Evolutionary conservation across 2,113 vertebrate genomes (phyloP).

Genomic region (Brachirus orientalis): DNA sequence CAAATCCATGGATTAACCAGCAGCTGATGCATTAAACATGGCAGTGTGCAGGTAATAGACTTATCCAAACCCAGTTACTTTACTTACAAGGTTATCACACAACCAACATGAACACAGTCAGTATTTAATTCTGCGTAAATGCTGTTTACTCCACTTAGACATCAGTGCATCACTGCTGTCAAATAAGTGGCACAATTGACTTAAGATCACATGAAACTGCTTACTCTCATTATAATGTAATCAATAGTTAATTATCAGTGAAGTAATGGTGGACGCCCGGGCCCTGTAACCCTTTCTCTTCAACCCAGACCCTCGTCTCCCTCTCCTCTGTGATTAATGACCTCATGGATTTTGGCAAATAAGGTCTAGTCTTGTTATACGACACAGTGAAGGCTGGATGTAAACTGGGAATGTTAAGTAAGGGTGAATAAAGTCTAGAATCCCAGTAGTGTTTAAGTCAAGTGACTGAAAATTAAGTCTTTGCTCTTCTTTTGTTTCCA

Average conservation of each 20-base stretch:
- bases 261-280: slow-evolving; percentile 59
- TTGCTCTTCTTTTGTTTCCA: too few species aligned
- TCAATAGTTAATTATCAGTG: slow-evolving; percentile 77
- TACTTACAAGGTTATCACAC: slow-evolving; percentile 33
- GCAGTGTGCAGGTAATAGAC: slow-evolving; percentile 36
- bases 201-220: slow-evolving; percentile 68
- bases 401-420: neutral
- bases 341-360: slow-evolving; percentile 44
- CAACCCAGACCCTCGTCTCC: slow-evolving; percentile 13
- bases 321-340: slow-evolving; percentile 61
- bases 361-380: slow-evolving; percentile 21
- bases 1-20: slow-evolving; percentile 1
- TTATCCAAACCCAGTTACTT: slow-evolving; percentile 26
- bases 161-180: slow-evolving; percentile 47
- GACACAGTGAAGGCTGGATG: neutral
- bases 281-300: slow-evolving; percentile 43
- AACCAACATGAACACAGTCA: slow-evolving; percentile 28
- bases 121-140: slow-evolving; percentile 45
- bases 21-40: slow-evolving; percentile 3
- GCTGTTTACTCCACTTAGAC: slow-evolving; percentile 50
- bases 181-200: slow-evolving; percentile 65
- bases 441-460: neutral
- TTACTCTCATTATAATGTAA: slow-evolving; percentile 74
- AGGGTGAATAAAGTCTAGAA: neutral
- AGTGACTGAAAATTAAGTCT: too few species aligned